phyloP scores from a whole-genome alignment of 2,113 vertebrate species.

The Hiodon tergisus region DNA sequence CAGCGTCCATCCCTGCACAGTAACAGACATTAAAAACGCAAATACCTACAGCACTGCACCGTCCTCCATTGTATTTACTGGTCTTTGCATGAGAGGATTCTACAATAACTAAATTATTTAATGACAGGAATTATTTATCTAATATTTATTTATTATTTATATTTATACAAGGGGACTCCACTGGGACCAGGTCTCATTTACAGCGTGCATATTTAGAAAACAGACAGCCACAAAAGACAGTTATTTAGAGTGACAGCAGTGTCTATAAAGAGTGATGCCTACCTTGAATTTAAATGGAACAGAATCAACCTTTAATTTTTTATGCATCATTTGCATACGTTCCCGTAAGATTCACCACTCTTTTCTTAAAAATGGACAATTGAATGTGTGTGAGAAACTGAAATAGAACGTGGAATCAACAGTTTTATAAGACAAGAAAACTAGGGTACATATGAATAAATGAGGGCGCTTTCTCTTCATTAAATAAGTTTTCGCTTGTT shows the following conservation, averaged over 20 bases:
- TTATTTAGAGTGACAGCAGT: constrained; percentile 70
- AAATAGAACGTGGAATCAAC: constrained; percentile 39
- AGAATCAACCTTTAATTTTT: constrained; percentile 64
- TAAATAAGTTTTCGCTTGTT: constrained; percentile 6
- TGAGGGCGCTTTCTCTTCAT: constrained; percentile 27
- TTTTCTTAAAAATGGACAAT: constrained; percentile 51
- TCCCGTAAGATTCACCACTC: constrained; percentile 35
- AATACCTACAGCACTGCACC: constrained; percentile 47
- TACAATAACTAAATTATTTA: constrained; percentile 63
- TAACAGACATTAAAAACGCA: constrained; percentile 24
- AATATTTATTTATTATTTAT: constrained; percentile 72
- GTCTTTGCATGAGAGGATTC: constrained; percentile 59
- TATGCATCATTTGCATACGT: constrained; percentile 57
- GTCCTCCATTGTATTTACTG: constrained; percentile 48
- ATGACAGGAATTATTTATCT: constrained; percentile 69
- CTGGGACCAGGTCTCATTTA: constrained; percentile 75
- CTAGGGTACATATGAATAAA: constrained; percentile 26
- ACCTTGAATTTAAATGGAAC: constrained; percentile 69
- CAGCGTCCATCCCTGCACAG: too few relatives aligned
- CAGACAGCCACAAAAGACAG: constrained; percentile 62
- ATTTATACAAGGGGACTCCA: constrained; percentile 69
- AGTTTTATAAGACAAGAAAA: constrained; percentile 25
- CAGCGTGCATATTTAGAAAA: constrained; percentile 71
- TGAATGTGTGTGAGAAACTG: constrained; percentile 39
- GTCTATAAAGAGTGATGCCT: constrained; percentile 65